phyloP scores from a whole-genome alignment of 2,888 invertebrate species.

The Griposia aprilina region DNA sequence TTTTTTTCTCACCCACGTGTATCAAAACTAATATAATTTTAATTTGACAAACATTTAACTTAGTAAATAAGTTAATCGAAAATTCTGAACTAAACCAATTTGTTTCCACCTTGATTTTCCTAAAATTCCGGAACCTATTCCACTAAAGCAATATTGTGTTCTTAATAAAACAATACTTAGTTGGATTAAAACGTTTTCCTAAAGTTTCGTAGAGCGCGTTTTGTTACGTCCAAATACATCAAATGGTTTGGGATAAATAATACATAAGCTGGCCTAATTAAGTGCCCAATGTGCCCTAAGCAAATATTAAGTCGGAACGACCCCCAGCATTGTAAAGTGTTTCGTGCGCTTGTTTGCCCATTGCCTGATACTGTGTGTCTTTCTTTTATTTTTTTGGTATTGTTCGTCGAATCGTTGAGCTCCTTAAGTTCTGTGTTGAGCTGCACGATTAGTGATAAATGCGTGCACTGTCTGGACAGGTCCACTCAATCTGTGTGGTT shows the following conservation, averaged over 20 bases:
- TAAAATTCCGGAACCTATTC: not conserved
- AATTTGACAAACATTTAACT: not conserved
- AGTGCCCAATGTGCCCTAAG: slow-evolving; percentile 23
- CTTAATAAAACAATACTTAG: not conserved
- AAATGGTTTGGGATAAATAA: slow-evolving; percentile 15
- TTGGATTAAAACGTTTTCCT: not conserved
- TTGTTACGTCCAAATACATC: slow-evolving; percentile 7
- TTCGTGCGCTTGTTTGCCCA: slow-evolving; percentile 13
- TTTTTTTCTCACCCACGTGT: not conserved
- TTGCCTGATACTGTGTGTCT: not conserved
- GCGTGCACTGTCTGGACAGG: too few species aligned
- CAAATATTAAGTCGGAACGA: slow-evolving; percentile 42
- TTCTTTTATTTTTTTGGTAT: too few species aligned
- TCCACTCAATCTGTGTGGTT: too few species aligned
- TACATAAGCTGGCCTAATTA: slow-evolving; percentile 36
- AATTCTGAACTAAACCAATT: too few species aligned
- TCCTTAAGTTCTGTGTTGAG: too few species aligned
- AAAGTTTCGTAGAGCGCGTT: not conserved
- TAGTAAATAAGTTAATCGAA: not conserved
- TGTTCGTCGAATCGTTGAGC: too few species aligned
- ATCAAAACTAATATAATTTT: not conserved
- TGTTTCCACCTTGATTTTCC: not conserved
- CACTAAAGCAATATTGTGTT: not conserved
- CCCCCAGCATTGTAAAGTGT: not conserved
- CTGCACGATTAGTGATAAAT: too few species aligned